Base-by-base conservation (phyloP, 2,888 invertebrate genomes). In the Helleia helle region DNA sequence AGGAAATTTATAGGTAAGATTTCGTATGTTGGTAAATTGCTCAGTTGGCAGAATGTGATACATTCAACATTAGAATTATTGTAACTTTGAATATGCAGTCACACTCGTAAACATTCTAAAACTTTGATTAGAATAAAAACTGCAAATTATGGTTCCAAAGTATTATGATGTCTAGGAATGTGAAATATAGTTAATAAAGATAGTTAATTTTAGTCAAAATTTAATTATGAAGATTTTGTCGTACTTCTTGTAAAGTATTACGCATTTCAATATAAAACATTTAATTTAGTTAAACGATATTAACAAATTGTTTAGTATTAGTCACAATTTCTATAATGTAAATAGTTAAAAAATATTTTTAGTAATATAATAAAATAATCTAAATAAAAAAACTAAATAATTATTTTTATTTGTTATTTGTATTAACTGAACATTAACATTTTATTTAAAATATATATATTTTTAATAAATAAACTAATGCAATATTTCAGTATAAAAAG, bases 21-120 rank as follows among this genome's bases (percentile, higher is more conserved):
- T 34, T 34, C 11, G 18, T 12, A 34, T 4, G 8, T 34, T 12
- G 11, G 8, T 34, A 34, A 34, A 30, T 40, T 40, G 39, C 39
- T 40, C 39, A 40, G 39, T 40, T 25, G 25, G 39, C 39, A 30
- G 39, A 24, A 24, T 40, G 39, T 40, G 39, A 40, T 40, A 40
- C 30, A 31, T n/a, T 40, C 39, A 25, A 15, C 15, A 7, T 31
- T 30, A 39, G 30, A 5, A 12, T 14, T 25, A 30, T 15, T 11
- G 8, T 22, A 22, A 8, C 8, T 22, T 22, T 6, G 5, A 22
- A 12, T 27, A 12, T 27, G 11, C 27, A 11, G 4, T 11, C 6
- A 12, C 5, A 6, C 27, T 27, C 3, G 1, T 27, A 11, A 12
- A 12, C 8, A 29, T 29, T 29, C 14, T 14, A 14, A 29, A 13